Base-by-base conservation (phyloP, 2,888 invertebrate genomes). In the Trichogramma evanescens region DNA sequence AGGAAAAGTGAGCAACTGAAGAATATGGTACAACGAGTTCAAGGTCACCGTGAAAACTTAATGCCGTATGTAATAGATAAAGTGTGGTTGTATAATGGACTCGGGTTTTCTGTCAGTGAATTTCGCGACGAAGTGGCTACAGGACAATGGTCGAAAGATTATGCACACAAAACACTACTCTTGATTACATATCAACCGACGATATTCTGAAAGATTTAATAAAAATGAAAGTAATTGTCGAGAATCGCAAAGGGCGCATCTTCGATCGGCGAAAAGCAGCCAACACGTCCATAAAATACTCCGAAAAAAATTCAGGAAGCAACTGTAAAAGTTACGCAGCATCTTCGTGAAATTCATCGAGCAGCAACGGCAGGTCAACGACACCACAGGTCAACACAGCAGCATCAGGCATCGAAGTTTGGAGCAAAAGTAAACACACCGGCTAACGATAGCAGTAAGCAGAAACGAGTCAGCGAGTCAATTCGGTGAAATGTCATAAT, bases 11-110 rank as follows among this genome's bases (percentile, higher is more conserved):
- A 60, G n/a, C 62, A 59, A 13, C 45, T 63, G 10, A 50, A 52
- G 6, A 5, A 10, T 1, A 61, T 61, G 62, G 39, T 52, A 39
- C 51, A 55, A 4, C 46, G 63, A n/a, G 39, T 41, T 7, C 61
- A 58, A 54, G 8, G 7, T 8, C 5, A 13, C 3, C 6, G 42
- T 4, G 57, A 64, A 45, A 49, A 38, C 3, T 3, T 64, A 5
- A 54, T 58, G 54, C 59, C 59, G 0, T 61, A 61, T 38, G n/a
- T 64, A 49, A 44, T 61, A 5, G 62, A 64, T 9, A 64, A 64
- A 51, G 44, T 63, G 2, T 65, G 65, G 65, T 50, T 63, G 7
- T 61, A 63, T 38, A 9, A 55, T 10, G 51, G 49, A 13, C 51
- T 63, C 1, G 43, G 53, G 4, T 52, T 65, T 40, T 41, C 56